These are phyloP conservation scores for Ctenochaetus hawaiiensis DNA, from an alignment of 2,797 vertebrate genomes.

Conservation along the genomic window DNA sequence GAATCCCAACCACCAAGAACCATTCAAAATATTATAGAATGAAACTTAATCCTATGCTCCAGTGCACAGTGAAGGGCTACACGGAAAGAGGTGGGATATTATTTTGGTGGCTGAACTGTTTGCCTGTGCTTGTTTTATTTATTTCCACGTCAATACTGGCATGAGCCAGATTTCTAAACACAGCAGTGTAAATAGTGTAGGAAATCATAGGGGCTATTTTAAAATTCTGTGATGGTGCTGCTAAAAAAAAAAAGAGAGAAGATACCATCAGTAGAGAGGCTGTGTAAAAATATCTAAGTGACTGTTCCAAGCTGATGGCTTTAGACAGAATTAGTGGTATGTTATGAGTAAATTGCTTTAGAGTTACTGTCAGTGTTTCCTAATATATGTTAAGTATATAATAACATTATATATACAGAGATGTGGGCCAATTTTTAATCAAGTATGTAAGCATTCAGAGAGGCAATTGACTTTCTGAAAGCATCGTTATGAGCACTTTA, in stretches of 20 bases:
- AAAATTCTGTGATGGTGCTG: slow-evolving; percentile 44
- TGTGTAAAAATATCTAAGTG: slow-evolving; percentile 59
- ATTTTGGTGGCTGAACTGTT: slow-evolving; percentile 60
- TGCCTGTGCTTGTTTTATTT: slow-evolving; percentile 62
- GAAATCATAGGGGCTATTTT: slow-evolving; percentile 57
- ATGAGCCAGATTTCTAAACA: slow-evolving; percentile 49
- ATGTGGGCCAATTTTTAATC: slow-evolving; percentile 3
- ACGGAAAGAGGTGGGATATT: slow-evolving; percentile 64
- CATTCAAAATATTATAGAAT: slow-evolving; percentile 78
- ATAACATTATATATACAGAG: slow-evolving; percentile 15
- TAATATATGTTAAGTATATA: slow-evolving; percentile 38
- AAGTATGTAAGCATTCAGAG: background rate
- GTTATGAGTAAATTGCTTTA: slow-evolving; percentile 45
- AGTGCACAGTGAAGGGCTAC: slow-evolving; percentile 54
- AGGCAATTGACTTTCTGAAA: slow-evolving; percentile 5
- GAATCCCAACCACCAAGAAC: slow-evolving; percentile 71
- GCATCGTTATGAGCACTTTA: slow-evolving; percentile 7
- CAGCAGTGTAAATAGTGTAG: slow-evolving; percentile 56
- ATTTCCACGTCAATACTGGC: slow-evolving; percentile 51
- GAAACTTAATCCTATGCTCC: slow-evolving; percentile 77
- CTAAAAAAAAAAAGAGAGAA: slow-evolving; percentile 36
- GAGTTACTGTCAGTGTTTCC: slow-evolving; percentile 35
- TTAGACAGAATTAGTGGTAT: slow-evolving; percentile 54
- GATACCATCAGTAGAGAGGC: slow-evolving; percentile 45
- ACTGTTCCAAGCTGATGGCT: slow-evolving; percentile 54